These are phyloP conservation scores for Caenorhabditis remanei DNA, from an alignment of 1,140 invertebrate species.

Conservation along the genomic window DNA sequence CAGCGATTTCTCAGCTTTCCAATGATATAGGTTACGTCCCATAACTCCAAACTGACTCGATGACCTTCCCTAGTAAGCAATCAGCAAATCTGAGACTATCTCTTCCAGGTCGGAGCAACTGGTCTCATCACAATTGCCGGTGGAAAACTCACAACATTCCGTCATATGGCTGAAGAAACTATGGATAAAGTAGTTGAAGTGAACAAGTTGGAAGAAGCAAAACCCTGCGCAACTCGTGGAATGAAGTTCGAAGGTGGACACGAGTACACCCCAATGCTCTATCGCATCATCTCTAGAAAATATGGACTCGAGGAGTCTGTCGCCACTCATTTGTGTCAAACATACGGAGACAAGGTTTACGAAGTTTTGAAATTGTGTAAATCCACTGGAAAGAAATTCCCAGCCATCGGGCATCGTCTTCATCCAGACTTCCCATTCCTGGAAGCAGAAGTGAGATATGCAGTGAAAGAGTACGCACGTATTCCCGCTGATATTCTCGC, in stretches of 20 bases:
- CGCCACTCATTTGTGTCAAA: constrained; percentile 93
- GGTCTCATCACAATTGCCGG: constrained; percentile 96
- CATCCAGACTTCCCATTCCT: constrained; percentile 99
- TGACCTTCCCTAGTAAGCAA: too few relatives aligned
- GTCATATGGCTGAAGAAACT: constrained; percentile 96
- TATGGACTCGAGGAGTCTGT: constrained; percentile 82
- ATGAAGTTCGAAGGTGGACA: constrained; percentile 94
- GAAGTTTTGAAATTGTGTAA: constrained; percentile 94
- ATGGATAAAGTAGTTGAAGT: constrained; percentile 89
- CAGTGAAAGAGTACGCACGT: constrained; percentile 93
- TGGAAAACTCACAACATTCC: constrained; percentile 98
- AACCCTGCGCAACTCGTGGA: constrained; percentile 80
- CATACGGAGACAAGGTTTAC: constrained; percentile 97
- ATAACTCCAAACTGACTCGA: too few relatives aligned
- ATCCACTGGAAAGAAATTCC: constrained; percentile 94
- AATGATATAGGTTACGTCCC: too few relatives aligned
- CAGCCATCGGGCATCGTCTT: constrained; percentile 92
- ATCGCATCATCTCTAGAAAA: constrained; percentile 92
- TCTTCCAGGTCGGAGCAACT: constrained; percentile 83
- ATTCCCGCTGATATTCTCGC: constrained; percentile 97
- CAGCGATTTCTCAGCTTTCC: too few relatives aligned
- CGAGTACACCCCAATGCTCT: constrained; percentile 96
- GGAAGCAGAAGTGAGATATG: constrained; percentile 95
- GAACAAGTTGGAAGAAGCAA: constrained; percentile 68
- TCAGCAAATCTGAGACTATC: background rate